phyloP scores from a whole-genome alignment of 2,888 invertebrate genomes.

The Selenia dentaria region DNA sequence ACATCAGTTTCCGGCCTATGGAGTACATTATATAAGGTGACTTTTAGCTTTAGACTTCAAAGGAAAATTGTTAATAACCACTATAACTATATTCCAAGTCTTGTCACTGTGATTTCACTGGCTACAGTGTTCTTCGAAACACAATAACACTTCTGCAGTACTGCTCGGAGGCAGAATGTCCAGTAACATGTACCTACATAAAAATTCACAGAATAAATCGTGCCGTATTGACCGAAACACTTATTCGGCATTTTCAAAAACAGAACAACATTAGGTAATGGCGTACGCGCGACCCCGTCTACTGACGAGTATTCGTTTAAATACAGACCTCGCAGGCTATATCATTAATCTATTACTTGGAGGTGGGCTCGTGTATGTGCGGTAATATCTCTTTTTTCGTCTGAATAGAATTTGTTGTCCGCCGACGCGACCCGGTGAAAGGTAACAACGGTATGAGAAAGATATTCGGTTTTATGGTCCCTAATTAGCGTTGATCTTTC shows the following conservation, averaged over 20 bases:
- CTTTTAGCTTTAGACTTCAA: too few relatives aligned
- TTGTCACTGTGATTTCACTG: too few relatives aligned
- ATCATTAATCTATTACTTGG: conserved; percentile 82
- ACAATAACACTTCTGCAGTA: too few relatives aligned
- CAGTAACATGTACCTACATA: too few relatives aligned
- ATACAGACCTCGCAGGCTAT: conserved; percentile 71
- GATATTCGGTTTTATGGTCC: conserved; percentile 78
- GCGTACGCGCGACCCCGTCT: conserved; percentile 48
- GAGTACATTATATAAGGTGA: too few relatives aligned
- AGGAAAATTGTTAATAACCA: too few relatives aligned
- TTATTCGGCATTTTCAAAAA: not conserved
- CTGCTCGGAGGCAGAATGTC: too few relatives aligned
- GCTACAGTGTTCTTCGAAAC: too few relatives aligned
- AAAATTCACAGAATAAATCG: too few relatives aligned
- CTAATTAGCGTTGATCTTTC: conserved; percentile 78
- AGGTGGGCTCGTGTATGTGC: conserved; percentile 63
- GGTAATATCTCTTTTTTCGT: conserved; percentile 59
- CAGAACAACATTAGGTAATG: conserved; percentile 31
- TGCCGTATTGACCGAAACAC: too few relatives aligned
- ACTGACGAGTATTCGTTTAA: conserved; percentile 62
- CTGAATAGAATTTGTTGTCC: conserved; percentile 59
- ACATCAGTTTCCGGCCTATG: too few relatives aligned
- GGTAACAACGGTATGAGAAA: conserved; percentile 66
- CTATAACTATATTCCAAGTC: too few relatives aligned
- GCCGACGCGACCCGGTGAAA: conserved; percentile 62